A percentile compares a stretch with the other conserved stretches of the same genome.
phyloP scores from a whole-genome alignment of 2,113 vertebrate species.

The Zosterops pallidus region DNA sequence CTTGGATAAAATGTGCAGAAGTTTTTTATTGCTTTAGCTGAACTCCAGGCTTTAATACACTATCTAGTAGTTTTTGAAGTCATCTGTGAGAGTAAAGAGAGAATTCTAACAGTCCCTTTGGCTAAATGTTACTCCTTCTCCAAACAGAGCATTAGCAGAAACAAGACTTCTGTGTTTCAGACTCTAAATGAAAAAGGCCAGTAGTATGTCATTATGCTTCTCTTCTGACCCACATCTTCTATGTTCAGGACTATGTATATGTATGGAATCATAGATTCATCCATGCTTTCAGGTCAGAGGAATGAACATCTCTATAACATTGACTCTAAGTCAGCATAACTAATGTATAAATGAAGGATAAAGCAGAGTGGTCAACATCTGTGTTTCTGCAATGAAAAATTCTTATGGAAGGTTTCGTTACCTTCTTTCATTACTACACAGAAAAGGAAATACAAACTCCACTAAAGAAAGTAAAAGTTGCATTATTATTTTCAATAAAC shows the following conservation, averaged over 20 bases:
- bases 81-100: neutral
- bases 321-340: neutral
- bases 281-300: neutral
- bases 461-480: neutral
- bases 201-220: neutral
- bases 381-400: neutral
- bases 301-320: neutral
- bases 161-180: neutral
- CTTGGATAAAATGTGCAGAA: neutral
- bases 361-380: neutral
- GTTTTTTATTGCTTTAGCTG: neutral
- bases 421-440: neutral
- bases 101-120: neutral
- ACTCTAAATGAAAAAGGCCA: neutral
- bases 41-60: neutral
- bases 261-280: neutral
- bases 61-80: neutral
- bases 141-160: neutral
- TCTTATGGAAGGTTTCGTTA: neutral
- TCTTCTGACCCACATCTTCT: neutral
- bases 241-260: neutral
- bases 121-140: neutral
- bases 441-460: neutral
- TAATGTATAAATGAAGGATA: neutral
- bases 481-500: neutral